Base-by-base conservation (phyloP, 2,113 vertebrate species). In the Ursus arctos region DNA sequence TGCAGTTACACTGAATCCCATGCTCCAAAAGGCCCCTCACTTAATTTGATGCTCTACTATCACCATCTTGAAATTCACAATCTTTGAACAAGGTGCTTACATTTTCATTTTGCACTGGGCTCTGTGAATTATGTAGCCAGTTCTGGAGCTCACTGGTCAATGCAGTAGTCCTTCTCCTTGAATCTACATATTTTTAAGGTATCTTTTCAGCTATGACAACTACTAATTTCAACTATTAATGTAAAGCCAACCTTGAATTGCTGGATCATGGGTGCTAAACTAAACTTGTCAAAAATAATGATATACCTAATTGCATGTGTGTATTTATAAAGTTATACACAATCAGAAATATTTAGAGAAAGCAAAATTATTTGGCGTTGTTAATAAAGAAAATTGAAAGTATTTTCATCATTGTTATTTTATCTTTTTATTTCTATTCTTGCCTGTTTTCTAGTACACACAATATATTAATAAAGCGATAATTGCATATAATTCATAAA, bases 221-320 rank as follows among this genome's bases (percentile, higher is more conserved):
- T n/a, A 87, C 6, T 61, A 85, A 91, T 84, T 81, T 95, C 82
- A 13, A 94, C 2, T 43, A 69, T 80, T 61, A 93, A 55, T 43
- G 14, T 47, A 76, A 91, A 80, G 72, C 28, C n/a, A 71, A 81
- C 7, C 83, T 40, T 63, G 33, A 83, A 81, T 72, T 16, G 6
- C 51, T 49, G 16, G 51, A 24, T 83, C 13, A 4, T 69, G 49
- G 59, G n/a, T 81, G 36, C 51, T 57, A 71, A 95, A 49, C 43
- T 92, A 79, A 90, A 76, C 53, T 43, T 80, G 7, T 84, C 40
- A 74, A 77, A 95, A 96, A 33, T 53, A 88, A 85, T 43, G 59
- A 87, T 53, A 69, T 6, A 63, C 14, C 47, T 59, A 67, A 55
- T 77, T 74, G 87, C 5, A 84, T 79, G 26, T 90, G 7, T 33